Conservation (phyloP, 2,888 invertebrate species). For the Oligia strigilis region DNA sequence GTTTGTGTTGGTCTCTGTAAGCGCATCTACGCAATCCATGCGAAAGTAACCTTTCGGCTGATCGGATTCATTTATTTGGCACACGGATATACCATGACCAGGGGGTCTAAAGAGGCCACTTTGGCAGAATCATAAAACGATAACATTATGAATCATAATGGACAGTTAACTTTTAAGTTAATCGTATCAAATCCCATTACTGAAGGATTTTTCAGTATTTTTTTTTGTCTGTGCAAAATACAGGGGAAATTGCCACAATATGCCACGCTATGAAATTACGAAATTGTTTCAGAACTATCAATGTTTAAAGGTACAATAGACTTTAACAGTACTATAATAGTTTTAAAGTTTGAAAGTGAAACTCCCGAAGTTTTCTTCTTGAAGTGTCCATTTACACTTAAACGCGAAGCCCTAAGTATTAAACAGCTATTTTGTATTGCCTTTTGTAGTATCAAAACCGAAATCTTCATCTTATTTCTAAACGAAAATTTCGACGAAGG, state of each 20-base stretch:
- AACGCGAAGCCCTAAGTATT: constrained; percentile 12
- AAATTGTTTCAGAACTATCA: constrained; percentile 7
- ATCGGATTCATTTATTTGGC: background rate
- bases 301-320: background rate
- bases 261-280: background rate
- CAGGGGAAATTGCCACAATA: background rate
- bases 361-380: constrained; percentile 4
- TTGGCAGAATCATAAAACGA: no score
- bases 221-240: no score
- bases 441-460: constrained; percentile 2
- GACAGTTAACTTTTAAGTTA: no score
- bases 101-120: no score
- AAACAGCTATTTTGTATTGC: constrained; percentile 5
- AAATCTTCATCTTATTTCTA: constrained; percentile 11
- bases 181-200: no score
- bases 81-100: no score
- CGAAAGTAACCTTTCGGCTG: background rate
- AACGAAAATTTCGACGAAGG: background rate
- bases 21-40: background rate
- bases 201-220: no score
- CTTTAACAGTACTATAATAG: constrained; percentile 2
- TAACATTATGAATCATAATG: no score
- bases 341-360: constrained; percentile 26
- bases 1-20: background rate
- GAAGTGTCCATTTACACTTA: constrained; percentile 28